Evolutionary conservation across 1,140 invertebrate species (phyloP), one percentile per base, ranked within the genome.

Genomic region (Cydia fagiglandana): DNA sequence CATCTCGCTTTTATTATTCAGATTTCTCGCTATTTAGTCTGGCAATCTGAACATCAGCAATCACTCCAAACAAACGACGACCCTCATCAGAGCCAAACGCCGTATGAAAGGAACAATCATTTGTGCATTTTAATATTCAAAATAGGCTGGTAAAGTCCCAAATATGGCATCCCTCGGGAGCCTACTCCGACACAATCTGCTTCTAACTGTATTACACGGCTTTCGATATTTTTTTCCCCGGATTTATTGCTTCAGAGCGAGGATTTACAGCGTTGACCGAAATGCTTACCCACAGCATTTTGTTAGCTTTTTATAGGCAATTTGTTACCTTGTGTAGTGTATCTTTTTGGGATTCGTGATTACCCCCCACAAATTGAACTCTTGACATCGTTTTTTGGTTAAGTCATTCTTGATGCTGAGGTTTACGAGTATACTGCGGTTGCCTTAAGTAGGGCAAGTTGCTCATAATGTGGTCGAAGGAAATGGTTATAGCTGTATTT

Each of bases 221-320:
- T 85, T 88, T 81, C 84, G 85, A 89, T 87, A 89, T 34, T 86
- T 86, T 87, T 85, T 86, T 64, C 34, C 76, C 77, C 74, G 83
- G 83, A 90, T 90, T 90, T 90, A 90, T 88, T 79, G 78, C 79
- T 78, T 78, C 53, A 77, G 76, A 76, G 77, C 76, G 30, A 79
- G 87, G 88, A 90, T 89, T 90, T 89, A 89, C 88, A 89, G 84
- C 86, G 87, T 86, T 85, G 88, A 87, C 85, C 88, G 84, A 84
- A 87, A 89, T 87, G 83, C 84, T 86, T 87, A 89, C 86, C 87
- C 85, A 84, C 81, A 84, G 78, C 83, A 86, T 88, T 90, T 88
- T 86, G 87, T 88, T 89, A 88, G 85, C 84, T 88, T 90, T 90
- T 90, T 90, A 90, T 89, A 87, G 88, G 81, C 86, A 89, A 86